Percentiles rank a stretch among this genome's conserved stretches.
Evolutionary conservation across 2,113 vertebrate species (phyloP).

Genomic region (Danionella cerebrum): DNA sequence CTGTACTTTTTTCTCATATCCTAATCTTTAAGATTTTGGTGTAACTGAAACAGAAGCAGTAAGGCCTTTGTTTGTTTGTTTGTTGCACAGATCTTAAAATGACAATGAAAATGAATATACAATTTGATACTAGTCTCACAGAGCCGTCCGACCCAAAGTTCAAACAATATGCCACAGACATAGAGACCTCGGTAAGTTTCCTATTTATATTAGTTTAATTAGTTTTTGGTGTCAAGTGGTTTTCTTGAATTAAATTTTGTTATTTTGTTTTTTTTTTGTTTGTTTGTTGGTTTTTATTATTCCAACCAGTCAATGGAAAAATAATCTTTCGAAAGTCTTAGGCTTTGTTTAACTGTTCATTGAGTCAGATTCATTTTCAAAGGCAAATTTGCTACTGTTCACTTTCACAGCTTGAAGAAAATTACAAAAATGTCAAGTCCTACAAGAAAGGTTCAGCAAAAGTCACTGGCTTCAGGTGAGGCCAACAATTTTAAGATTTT

Average conservation of each 20-base stretch:
- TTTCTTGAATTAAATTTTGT: too few relatives aligned
- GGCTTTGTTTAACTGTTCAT: too few relatives aligned
- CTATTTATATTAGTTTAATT: background rate
- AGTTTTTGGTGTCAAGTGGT: too few relatives aligned
- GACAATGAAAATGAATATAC: background rate
- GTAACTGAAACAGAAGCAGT: too few relatives aligned
- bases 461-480: conserved; percentile 22
- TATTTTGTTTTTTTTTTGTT: too few relatives aligned
- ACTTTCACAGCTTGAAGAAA: conserved; percentile 5
- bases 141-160: background rate
- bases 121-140: conserved; percentile 7
- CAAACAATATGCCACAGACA: background rate
- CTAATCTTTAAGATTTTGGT: too few relatives aligned
- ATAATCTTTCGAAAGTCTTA: too few relatives aligned
- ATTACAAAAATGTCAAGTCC: background rate
- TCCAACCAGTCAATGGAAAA: too few relatives aligned
- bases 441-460: background rate
- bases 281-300: too few relatives aligned
- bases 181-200: conserved; percentile 3
- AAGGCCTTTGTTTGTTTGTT: background rate
- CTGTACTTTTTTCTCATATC: too few relatives aligned
- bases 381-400: background rate
- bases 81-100: background rate
- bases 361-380: too few relatives aligned
- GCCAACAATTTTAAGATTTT: background rate